Conservation (phyloP, 1,140 invertebrate genomes). For the Drosophila malerkotliana region DNA sequence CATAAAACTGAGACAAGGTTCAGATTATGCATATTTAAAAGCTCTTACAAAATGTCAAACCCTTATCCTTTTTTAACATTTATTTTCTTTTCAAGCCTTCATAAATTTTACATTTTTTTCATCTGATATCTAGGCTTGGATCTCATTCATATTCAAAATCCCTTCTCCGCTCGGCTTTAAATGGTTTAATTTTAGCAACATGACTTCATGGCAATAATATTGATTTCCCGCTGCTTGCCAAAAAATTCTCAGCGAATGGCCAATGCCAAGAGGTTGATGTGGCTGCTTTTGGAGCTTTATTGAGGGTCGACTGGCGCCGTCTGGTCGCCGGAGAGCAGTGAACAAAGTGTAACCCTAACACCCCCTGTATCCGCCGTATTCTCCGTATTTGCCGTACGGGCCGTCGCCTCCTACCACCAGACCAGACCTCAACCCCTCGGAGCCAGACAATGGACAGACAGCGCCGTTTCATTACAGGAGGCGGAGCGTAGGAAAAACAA, state of each 20-base stretch:
- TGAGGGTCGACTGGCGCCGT: constrained; percentile 62
- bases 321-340: constrained; percentile 54
- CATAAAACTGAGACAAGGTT: not conserved
- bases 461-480: constrained; percentile 60
- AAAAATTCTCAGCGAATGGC: constrained; percentile 27
- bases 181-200: constrained; percentile 50
- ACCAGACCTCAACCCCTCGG: constrained; percentile 5
- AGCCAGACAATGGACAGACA: constrained; percentile 39
- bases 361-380: constrained; percentile 7
- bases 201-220: constrained; percentile 63
- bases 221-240: constrained; percentile 66
- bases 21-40: constrained; percentile 8
- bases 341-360: constrained; percentile 78
- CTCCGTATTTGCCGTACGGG: not conserved
- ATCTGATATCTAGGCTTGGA: not conserved
- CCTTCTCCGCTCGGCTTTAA: constrained; percentile 45
- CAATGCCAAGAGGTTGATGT: constrained; percentile 52
- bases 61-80: constrained; percentile 6
- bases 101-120: constrained; percentile 1
- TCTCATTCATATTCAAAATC: constrained; percentile 17
- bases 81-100: not conserved
- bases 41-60: constrained; percentile 19
- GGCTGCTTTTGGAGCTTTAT: constrained; percentile 21
- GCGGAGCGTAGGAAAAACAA: constrained; percentile 63
- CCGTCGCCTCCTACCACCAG: not conserved